Conservation (phyloP, 1,140 invertebrate genomes). For the Apis cerana region DNA sequence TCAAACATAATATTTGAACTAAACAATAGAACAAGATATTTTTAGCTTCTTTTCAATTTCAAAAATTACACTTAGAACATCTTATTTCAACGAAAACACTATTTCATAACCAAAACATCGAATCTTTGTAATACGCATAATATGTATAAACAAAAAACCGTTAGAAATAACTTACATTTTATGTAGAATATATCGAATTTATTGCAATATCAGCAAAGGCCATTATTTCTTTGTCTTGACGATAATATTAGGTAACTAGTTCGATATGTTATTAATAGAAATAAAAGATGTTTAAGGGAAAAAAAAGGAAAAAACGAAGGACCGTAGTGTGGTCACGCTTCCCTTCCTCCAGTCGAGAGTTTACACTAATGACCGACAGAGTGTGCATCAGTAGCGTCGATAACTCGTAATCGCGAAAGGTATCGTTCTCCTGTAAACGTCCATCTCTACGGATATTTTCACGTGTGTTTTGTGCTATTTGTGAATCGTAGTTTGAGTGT, state of each 20-base stretch:
- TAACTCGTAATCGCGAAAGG: conserved; percentile 54
- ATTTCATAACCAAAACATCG: background rate
- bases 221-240: background rate
- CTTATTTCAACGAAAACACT: background rate
- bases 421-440: conserved; percentile 46
- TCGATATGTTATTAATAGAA: background rate
- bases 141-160: background rate
- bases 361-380: conserved; percentile 40
- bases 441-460: conserved; percentile 30
- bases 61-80: background rate
- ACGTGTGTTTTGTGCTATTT: conserved; percentile 39
- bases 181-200: background rate
- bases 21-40: background rate
- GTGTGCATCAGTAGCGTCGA: conserved; percentile 36
- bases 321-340: background rate
- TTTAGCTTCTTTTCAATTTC: no score
- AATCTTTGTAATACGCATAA: background rate
- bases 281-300: background rate
- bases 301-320: background rate
- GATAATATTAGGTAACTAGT: background rate
- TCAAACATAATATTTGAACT: background rate
- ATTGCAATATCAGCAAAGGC: background rate
- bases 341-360: conserved; percentile 30
- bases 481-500: background rate
- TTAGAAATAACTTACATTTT: background rate